These are phyloP conservation scores for Callithrix jacchus DNA, from an alignment of 2,113 vertebrate species.

Conservation along the genomic window DNA sequence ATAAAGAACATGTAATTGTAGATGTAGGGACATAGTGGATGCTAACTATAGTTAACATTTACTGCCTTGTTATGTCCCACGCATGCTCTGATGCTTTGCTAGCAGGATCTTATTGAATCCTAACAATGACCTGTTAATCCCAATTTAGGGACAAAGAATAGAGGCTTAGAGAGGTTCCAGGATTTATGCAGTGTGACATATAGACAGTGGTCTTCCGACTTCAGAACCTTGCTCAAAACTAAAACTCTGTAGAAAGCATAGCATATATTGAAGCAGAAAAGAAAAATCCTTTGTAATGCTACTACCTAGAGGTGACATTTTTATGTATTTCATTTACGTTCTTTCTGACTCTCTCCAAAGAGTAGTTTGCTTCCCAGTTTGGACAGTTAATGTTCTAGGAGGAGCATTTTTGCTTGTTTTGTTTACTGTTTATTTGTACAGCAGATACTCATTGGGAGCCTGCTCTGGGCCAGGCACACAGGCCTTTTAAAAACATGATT, in stretches of 20 bases:
- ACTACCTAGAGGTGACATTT: not conserved
- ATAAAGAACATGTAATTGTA: fast-evolving
- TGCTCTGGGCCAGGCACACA: not conserved
- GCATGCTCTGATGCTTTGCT: not conserved
- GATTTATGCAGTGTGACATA: fast-evolving
- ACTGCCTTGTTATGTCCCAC: fast-evolving
- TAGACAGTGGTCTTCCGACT: not conserved
- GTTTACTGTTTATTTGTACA: not conserved
- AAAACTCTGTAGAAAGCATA: not conserved
- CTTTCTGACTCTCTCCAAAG: not conserved
- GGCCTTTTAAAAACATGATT: not conserved
- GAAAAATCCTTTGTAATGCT: fast-evolving
- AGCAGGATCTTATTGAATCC: not conserved
- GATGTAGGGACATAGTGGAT: fast-evolving
- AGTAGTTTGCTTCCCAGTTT: not conserved
- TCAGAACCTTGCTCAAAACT: not conserved
- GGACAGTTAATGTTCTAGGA: not conserved
- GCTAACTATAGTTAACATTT: fast-evolving
- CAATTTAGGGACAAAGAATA: not conserved
- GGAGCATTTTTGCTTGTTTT: not conserved
- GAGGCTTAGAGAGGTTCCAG: not conserved
- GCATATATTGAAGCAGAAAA: not conserved
- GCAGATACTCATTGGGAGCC: fast-evolving
- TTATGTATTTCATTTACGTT: not conserved
- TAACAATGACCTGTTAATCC: fast-evolving